These are phyloP conservation scores for Drosophila albomicans DNA, from an alignment of 1,140 invertebrate species.

Conservation along the genomic window DNA sequence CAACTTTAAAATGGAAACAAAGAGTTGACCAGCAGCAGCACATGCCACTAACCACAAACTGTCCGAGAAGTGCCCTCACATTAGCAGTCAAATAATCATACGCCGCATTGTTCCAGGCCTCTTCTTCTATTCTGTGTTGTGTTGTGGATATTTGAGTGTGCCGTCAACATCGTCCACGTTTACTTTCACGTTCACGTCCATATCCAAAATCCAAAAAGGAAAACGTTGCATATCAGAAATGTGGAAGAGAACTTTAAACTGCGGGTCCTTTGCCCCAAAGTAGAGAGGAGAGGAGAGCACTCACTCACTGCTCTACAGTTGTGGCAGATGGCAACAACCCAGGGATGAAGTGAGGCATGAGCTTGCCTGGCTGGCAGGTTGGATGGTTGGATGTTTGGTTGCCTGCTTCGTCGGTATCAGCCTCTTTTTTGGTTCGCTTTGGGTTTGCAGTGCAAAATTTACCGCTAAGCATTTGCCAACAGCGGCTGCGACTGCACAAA, in stretches of 20 bases:
- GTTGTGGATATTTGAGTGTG: slow-evolving; percentile 56
- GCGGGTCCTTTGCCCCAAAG: slow-evolving; percentile 37
- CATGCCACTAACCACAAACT: slow-evolving; percentile 49
- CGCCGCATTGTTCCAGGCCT: slow-evolving; percentile 67
- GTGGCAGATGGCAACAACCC: slow-evolving; percentile 7
- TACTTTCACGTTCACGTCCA: slow-evolving; percentile 13
- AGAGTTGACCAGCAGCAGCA: slow-evolving; percentile 28
- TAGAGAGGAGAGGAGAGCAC: background rate
- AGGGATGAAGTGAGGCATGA: slow-evolving; percentile 38
- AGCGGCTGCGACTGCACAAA: slow-evolving; percentile 40
- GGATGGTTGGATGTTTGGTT: slow-evolving; percentile 36
- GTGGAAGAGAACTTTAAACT: slow-evolving; percentile 45
- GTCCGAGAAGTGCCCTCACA: slow-evolving; percentile 53
- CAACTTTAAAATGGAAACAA: slow-evolving; percentile 53
- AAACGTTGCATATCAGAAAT: slow-evolving; percentile 48
- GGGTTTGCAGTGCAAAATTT: slow-evolving; percentile 58
- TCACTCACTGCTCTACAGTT: background rate
- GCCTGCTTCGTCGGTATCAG: background rate
- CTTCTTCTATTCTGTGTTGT: slow-evolving; percentile 48
- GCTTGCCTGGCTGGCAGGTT: slow-evolving; percentile 14
- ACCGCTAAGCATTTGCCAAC: slow-evolving; percentile 77
- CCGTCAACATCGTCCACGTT: slow-evolving; percentile 41
- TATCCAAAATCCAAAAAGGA: slow-evolving; percentile 2
- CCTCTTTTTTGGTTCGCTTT: slow-evolving; percentile 30
- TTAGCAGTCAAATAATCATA: slow-evolving; percentile 69